Evolutionary conservation across 2,888 invertebrate genomes (phyloP).

Genomic region (Tetramorium bicarinatum): DNA sequence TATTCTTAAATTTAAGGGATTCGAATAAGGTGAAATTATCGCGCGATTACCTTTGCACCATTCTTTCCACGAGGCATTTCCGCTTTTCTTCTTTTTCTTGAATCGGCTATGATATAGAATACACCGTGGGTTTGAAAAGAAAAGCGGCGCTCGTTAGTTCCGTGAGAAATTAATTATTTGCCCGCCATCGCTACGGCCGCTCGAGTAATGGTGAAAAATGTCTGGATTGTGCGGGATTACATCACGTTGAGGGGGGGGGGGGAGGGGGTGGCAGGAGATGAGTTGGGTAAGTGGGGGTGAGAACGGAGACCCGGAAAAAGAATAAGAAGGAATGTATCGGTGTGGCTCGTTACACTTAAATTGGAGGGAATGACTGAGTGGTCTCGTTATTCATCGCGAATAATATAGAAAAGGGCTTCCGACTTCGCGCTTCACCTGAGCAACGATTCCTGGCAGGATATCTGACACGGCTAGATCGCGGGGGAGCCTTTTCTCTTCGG

Average conservation of each 20-base stretch:
- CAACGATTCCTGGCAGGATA: conserved; percentile 69
- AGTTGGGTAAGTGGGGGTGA: conserved; percentile 72
- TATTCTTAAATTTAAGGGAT: conserved; percentile 13
- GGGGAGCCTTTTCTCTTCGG: conserved; percentile 60
- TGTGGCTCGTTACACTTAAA: conserved; percentile 86
- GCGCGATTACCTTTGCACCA: conserved; percentile 16
- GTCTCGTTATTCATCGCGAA: conserved; percentile 85
- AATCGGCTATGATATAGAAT: conserved; percentile 61
- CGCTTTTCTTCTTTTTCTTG: conserved; percentile 53
- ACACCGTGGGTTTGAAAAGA: conserved; percentile 72
- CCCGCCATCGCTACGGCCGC: conserved; percentile 80
- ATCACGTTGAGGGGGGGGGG: conserved; percentile 73
- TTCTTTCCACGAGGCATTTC: conserved; percentile 18
- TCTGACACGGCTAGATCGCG: conserved; percentile 66
- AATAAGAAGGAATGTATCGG: conserved; percentile 86
- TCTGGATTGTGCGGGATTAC: conserved; percentile 86
- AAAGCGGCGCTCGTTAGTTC: conserved; percentile 85
- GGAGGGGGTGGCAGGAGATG: conserved; percentile 61
- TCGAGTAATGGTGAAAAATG: conserved; percentile 86
- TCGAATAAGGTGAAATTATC: neutral
- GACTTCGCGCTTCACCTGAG: conserved; percentile 68
- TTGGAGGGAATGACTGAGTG: conserved; percentile 86
- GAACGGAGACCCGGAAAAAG: conserved; percentile 79
- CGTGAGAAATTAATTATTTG: conserved; percentile 86
- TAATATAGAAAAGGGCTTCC: conserved; percentile 83